Evolutionary conservation across 2,797 vertebrate species (phyloP), one percentile per base, ranked within the genome.

Genomic region (Micromesistius poutassou): DNA sequence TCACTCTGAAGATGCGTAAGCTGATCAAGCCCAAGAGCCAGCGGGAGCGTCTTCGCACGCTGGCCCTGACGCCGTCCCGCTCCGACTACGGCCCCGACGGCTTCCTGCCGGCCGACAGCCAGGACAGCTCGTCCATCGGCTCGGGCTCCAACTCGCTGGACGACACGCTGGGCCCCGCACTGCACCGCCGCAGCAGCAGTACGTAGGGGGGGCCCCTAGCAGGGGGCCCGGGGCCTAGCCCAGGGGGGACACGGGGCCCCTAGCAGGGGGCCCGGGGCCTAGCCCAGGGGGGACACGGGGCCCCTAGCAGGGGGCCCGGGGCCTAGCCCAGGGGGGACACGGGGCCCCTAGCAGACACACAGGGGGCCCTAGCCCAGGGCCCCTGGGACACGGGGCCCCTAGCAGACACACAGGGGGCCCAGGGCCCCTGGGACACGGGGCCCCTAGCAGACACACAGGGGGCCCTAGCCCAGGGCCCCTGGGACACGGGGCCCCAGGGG

Each of bases 111-210:
- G 95, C 88, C 42, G 98, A 99, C 88, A 97, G 96, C 88, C 97
- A 98, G 91, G 98, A 99, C 87, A 99, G 97, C 91, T 99, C 97
- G 3, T 99, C 98, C 4, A 91, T 98, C 30, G 98, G 98, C 83
- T 99, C 98, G 0, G 98, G 98, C 36, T 97, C 97, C 80, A 98
- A 98, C 91, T 98, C 97, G n/a, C 94, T 99, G 78, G 98, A 99
- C 75, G 98, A 99, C 80, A 88, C 95, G 0, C 96, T 98, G 42
- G 92, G 93, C 62, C 9, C 62, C 8, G 62, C 8, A 0, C 62
- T 28, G 30, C 95, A 96, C 66, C 97, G 96, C 90, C 97, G 95
- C 85, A 97, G 96, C 94, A 98, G 98, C 98, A 94, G 98, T 68
- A 68, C 8, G 62, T 62, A n/a, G n/a, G n/a, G n/a, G n/a, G n/a